Base-by-base conservation (phyloP, 1,140 invertebrate genomes). In the Drosophila insularis region DNA sequence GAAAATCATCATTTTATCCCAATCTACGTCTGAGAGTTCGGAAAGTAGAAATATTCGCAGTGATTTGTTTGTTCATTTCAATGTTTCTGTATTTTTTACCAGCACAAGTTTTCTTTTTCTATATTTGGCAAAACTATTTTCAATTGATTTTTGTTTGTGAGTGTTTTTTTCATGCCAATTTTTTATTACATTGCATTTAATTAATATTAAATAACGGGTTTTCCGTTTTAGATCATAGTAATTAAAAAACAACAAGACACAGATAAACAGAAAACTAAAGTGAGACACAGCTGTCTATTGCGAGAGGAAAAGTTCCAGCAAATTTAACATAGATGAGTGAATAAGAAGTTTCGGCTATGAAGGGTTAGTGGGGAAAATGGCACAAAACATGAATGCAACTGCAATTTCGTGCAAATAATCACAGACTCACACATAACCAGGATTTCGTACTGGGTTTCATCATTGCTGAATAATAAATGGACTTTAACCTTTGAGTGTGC, bases 351-450 rank as follows among this genome's bases (percentile, higher is more conserved):
- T 13, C 35, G 35, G 35, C 5, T 27, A 6, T 27, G 27, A 5
- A 27, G 27, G 6, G 5, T 27, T 27, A 27, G 32, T 37, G 68
- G 32, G 56, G 55, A 54, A 54, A 64, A 53, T 58, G 67, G 58
- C 81, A 81, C 70, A 75, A 66, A 56, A 62, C 60, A 78, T 75
- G 81, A 69, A 87, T 56, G 50, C 67, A 76, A 78, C 72, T 68
- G 69, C 63, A 67, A 64, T 64, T 64, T 81, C 78, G 81, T 85
- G 81, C 66, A 69, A 74, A 78, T 81, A 71, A 81, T 65, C 53
- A 19, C 69, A 73, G 62, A 61, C 17, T 11, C 14, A 17, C 31
- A 50, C 40, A 31, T 5, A 37, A 21, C 60, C 17, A 8, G 27
- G 3, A 17, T 37, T 58, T 58, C 31, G 31, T 14, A 14, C 14